Base-by-base conservation (phyloP, 2,888 invertebrate genomes). In the Parnassius mnemosyne region DNA sequence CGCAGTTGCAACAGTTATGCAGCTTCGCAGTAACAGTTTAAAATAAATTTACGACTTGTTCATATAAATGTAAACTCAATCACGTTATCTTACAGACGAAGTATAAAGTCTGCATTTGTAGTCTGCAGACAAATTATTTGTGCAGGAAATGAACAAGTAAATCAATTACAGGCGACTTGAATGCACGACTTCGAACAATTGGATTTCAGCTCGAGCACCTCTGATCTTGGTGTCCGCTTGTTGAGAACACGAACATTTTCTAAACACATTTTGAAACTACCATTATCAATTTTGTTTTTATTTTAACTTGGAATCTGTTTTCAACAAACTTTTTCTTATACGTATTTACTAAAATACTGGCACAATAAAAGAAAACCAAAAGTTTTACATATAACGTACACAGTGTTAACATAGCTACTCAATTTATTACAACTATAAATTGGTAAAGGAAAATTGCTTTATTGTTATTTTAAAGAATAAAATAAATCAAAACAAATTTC, bases 111-210 rank as follows among this genome's bases (percentile, higher is more conserved):
- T 54, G 49, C 41, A 54, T 60, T 60, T 54, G 53, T 20, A 54
- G 20, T 54, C 54, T 46, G 20, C 49, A 54, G 60, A 60, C 60
- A 54, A 60, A 54, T 54, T 60, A 60, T 60, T 60, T 79, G 81
- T 76, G 77, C 69, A 79, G 79, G 79, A 84, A 84, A 85, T 84
- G 83, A 84, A 80, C 82, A 85, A 87, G 87, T 88, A 87, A 87
- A 88, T 87, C 85, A 86, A 87, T 87, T 86, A 85, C 86, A 3
- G 47, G n/a, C 34, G 55, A 52, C 61, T 61, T 56, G 51, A 51
- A 61, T 46, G 51, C 34, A 41, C 61, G 61, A 51, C 61, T 51
- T 51, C 13, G 56, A 61, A 61, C 61, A 61, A 61, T 61, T 52
- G 61, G 12, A 25, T 58, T 51, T 25, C 20, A 12, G 10, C 51